A percentile compares a stretch with the other conserved stretches of the same genome.
phyloP scores from a whole-genome alignment of 2,888 invertebrate genomes.

The Acronicta psi region DNA sequence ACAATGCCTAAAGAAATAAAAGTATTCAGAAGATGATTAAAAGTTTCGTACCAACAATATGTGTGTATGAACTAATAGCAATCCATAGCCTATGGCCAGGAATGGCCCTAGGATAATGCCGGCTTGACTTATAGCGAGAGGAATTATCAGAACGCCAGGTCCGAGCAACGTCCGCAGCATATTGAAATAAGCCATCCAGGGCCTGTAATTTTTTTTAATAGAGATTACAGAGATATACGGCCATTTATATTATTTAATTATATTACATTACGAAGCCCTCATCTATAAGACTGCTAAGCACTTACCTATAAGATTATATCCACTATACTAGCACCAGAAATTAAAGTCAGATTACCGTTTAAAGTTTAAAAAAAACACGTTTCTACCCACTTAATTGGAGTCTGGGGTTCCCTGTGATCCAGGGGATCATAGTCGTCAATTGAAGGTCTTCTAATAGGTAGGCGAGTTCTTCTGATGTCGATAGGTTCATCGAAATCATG shows the following conservation, averaged over 20 bases:
- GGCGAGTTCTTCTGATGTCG: conserved; percentile 1
- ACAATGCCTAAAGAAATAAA: too few species aligned
- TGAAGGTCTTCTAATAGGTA: not conserved
- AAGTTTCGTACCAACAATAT: conserved; percentile 63
- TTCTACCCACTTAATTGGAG: conserved; percentile 3
- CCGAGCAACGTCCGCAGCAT: conserved; percentile 67
- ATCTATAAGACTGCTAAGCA: too few species aligned
- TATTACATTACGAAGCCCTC: too few species aligned
- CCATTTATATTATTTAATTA: too few species aligned
- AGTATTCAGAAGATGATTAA: too few species aligned
- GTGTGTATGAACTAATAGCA: conserved; percentile 68
- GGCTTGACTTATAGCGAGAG: conserved; percentile 70
- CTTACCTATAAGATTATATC: too few species aligned
- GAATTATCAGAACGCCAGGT: conserved; percentile 71
- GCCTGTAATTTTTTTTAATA: conserved; percentile 49
- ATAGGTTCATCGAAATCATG: not conserved
- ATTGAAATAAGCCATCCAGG: conserved; percentile 76
- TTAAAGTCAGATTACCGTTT: too few species aligned
- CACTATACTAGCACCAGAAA: too few species aligned
- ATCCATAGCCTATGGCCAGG: conserved; percentile 59
- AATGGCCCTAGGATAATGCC: conserved; percentile 70
- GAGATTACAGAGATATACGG: too few species aligned
- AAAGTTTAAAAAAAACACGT: not conserved
- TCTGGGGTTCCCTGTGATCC: conserved; percentile 1
- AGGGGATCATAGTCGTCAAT: conserved; percentile 2